These are phyloP conservation scores for Trichonephila clavata DNA, from an alignment of 1,140 invertebrate species.

Conservation along the genomic window DNA sequence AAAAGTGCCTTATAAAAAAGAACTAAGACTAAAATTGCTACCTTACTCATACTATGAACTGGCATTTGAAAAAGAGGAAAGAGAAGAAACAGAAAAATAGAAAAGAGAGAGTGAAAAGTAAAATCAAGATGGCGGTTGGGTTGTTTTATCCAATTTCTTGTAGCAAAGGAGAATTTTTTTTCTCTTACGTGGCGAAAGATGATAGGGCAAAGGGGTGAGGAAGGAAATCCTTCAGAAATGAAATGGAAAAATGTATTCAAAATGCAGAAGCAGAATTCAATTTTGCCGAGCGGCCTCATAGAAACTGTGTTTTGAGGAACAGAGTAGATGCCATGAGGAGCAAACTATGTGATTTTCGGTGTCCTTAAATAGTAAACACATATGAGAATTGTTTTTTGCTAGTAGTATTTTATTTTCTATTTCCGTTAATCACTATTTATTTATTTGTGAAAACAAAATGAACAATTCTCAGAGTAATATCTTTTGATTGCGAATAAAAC, in stretches of 20 bases:
- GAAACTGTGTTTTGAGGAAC: background rate
- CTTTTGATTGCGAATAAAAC: too few relatives aligned
- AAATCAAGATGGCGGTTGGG: constrained; percentile 49
- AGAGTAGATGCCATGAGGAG: background rate
- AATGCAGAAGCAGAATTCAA: constrained; percentile 49
- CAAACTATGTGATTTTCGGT: background rate
- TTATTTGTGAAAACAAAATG: background rate
- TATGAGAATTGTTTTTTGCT: background rate
- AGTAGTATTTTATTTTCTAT: background rate
- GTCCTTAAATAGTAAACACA: background rate
- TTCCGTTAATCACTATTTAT: background rate
- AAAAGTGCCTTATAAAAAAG: background rate
- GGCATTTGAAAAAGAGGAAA: constrained; percentile 7
- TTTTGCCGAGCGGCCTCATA: background rate
- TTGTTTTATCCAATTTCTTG: constrained; percentile 64
- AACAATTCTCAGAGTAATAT: too few relatives aligned
- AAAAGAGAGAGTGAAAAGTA: background rate
- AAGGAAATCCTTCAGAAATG: constrained; percentile 35
- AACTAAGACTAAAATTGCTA: constrained; percentile 35
- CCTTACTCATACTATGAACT: constrained; percentile 37
- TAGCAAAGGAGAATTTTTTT: constrained; percentile 10
- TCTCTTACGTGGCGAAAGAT: constrained; percentile 15
- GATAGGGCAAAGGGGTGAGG: constrained; percentile 38
- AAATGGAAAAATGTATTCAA: constrained; percentile 52
- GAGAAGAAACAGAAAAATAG: background rate